Evolutionary conservation across 2,888 invertebrate genomes (phyloP).

Genomic region (Agapetus fuscipes): DNA sequence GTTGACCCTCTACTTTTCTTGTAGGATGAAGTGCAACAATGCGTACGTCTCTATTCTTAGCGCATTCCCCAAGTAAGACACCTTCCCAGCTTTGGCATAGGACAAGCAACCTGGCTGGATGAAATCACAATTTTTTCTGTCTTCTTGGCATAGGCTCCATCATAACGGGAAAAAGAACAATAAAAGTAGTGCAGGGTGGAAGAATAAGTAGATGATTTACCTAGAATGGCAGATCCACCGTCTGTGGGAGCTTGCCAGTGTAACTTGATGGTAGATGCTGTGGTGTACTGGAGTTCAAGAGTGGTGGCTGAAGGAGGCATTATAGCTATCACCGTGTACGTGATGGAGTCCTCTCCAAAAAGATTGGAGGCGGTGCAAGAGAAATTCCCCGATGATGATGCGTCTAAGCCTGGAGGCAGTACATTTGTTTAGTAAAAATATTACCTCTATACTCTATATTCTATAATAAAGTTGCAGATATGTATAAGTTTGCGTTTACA

Average conservation of each 20-base stretch:
- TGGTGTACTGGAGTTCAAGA: constrained; percentile 63
- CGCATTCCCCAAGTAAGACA: background rate
- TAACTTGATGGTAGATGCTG: constrained; percentile 61
- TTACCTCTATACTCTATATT: too few species aligned
- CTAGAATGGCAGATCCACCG: constrained; percentile 43
- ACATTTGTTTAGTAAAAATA: too few species aligned
- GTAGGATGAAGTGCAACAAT: too few species aligned
- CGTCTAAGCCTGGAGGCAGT: constrained; percentile 62
- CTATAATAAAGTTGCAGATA: too few species aligned
- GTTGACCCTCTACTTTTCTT: too few species aligned
- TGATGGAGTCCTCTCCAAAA: constrained; percentile 73
- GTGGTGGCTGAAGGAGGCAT: constrained; percentile 62
- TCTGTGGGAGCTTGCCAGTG: constrained; percentile 39
- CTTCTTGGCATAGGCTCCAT: too few species aligned
- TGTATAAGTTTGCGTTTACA: too few species aligned
- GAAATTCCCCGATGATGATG: constrained; percentile 68
- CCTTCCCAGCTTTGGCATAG: background rate
- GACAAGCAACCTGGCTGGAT: background rate
- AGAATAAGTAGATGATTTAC: too few species aligned
- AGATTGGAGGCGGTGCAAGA: constrained; percentile 73
- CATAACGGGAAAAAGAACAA: too few species aligned
- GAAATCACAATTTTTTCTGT: too few species aligned
- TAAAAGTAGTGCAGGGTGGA: too few species aligned
- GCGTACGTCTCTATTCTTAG: too few species aligned
- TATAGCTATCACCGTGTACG: constrained; percentile 65